Evolutionary conservation across 2,797 vertebrate genomes (phyloP).

Genomic region (Pitangus sulphuratus): DNA sequence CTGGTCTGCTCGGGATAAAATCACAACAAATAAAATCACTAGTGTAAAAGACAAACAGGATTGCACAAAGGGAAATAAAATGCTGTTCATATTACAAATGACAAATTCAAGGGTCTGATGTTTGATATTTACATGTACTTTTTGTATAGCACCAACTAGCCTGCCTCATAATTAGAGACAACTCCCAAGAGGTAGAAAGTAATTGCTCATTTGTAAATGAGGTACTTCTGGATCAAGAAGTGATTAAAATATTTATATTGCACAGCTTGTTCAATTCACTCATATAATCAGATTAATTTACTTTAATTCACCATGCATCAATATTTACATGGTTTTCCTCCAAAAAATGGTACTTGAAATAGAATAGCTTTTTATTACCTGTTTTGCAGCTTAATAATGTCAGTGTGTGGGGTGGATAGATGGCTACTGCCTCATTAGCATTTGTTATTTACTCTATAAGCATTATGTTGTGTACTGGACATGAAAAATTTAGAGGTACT

Average conservation of each 20-base stretch:
- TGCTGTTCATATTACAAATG: slow-evolving; percentile 61
- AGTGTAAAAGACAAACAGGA: neutral
- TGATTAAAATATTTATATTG: slow-evolving; percentile 93
- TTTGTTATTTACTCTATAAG: slow-evolving; percentile 15
- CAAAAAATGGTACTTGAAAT: slow-evolving; percentile 73
- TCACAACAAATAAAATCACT: neutral
- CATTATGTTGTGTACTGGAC: neutral
- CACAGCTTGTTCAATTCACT: slow-evolving; percentile 82
- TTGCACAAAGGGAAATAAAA: neutral
- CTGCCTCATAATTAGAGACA: slow-evolving; percentile 80
- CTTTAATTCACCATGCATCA: slow-evolving; percentile 80
- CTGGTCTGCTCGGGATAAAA: neutral
- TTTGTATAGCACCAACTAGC: slow-evolving; percentile 78
- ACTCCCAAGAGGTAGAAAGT: slow-evolving; percentile 83
- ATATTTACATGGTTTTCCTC: slow-evolving; percentile 62
- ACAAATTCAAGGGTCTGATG: slow-evolving; percentile 78
- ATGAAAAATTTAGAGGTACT: slow-evolving; percentile 42
- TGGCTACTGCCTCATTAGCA: slow-evolving; percentile 5
- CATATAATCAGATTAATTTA: slow-evolving; percentile 82
- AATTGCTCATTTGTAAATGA: slow-evolving; percentile 92
- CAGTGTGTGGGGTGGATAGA: neutral
- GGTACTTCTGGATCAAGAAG: slow-evolving; percentile 85
- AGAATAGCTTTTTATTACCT: slow-evolving; percentile 66
- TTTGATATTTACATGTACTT: slow-evolving; percentile 81
- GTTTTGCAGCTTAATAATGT: slow-evolving; percentile 53